Percentiles rank a stretch among this genome's conserved stretches.
These are phyloP conservation scores for Gonioctena quinquepunctata DNA, from an alignment of 1,140 invertebrate genomes.

Conservation along the genomic window DNA sequence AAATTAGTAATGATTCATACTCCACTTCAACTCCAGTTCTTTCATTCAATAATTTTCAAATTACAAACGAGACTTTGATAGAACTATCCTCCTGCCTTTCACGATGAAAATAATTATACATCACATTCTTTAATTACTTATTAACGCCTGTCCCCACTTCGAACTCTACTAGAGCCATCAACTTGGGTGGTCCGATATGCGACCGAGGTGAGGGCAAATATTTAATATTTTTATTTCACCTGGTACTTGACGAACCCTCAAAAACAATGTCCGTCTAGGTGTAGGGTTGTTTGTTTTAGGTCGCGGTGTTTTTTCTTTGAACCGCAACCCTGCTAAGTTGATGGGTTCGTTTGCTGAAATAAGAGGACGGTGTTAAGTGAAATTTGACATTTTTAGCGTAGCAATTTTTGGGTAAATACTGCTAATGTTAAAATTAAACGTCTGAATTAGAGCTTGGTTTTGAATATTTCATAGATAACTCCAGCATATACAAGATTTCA, in stretches of 20 bases:
- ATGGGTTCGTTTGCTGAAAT: background rate
- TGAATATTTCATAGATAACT: too few species aligned
- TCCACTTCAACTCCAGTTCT: too few species aligned
- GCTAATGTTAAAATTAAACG: background rate
- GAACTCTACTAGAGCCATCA: too few species aligned
- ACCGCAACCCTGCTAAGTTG: background rate
- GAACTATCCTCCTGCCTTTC: too few species aligned
- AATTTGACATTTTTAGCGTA: background rate
- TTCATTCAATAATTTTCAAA: too few species aligned
- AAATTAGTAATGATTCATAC: too few species aligned
- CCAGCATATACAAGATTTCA: too few species aligned
- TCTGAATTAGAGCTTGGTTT: too few species aligned
- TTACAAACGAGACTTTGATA: too few species aligned
- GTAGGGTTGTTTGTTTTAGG: slow-evolving; percentile 30
- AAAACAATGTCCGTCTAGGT: slow-evolving; percentile 42
- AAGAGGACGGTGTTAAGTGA: background rate
- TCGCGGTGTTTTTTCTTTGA: slow-evolving; percentile 19
- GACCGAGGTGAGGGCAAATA: slow-evolving; percentile 32
- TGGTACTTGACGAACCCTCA: slow-evolving; percentile 42
- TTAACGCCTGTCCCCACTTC: too few species aligned
- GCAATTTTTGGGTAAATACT: background rate
- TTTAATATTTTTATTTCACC: slow-evolving; percentile 46
- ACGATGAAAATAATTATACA: too few species aligned
- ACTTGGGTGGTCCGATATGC: slow-evolving; percentile 33
- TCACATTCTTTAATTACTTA: too few species aligned